Conservation (phyloP, 2,888 invertebrate species). For the Archips crataeganus region DNA sequence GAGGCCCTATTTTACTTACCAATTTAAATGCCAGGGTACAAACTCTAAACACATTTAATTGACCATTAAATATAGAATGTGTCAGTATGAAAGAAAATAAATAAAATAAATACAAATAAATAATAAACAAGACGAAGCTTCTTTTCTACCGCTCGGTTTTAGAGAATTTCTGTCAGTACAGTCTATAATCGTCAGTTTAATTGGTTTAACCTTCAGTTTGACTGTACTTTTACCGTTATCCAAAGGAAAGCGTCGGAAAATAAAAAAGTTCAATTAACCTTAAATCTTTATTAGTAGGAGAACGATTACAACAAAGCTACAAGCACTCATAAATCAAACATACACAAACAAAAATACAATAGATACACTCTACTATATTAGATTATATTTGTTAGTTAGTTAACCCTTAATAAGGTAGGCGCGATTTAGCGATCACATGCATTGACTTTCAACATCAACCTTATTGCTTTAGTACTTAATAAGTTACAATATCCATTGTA, state of each 20-base stretch:
- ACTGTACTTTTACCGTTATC: not conserved
- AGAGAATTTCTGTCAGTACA: not conserved
- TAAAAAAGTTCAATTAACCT: constrained; percentile 2
- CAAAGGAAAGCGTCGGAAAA: not conserved
- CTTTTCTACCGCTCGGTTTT: not conserved
- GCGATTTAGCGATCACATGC: too few species aligned
- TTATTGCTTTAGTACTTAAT: too few species aligned
- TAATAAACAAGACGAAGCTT: too few species aligned
- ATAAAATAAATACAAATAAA: too few species aligned
- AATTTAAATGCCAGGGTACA: too few species aligned
- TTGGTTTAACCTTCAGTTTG: not conserved
- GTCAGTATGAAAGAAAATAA: too few species aligned
- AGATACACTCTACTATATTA: too few species aligned
- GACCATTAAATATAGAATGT: too few species aligned
- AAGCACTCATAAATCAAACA: not conserved
- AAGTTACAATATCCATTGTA: too few species aligned
- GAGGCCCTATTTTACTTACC: not conserved
- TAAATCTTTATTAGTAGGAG: constrained; percentile 10
- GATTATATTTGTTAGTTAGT: not conserved
- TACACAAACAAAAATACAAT: not conserved
- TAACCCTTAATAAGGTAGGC: too few species aligned
- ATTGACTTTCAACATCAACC: too few species aligned
- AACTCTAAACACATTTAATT: too few species aligned
- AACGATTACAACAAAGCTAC: not conserved
- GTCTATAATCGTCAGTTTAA: not conserved